Evolutionary conservation across 2,113 vertebrate genomes (phyloP), one percentile per base, ranked within the genome.

Genomic region (Prunella himalayana): DNA sequence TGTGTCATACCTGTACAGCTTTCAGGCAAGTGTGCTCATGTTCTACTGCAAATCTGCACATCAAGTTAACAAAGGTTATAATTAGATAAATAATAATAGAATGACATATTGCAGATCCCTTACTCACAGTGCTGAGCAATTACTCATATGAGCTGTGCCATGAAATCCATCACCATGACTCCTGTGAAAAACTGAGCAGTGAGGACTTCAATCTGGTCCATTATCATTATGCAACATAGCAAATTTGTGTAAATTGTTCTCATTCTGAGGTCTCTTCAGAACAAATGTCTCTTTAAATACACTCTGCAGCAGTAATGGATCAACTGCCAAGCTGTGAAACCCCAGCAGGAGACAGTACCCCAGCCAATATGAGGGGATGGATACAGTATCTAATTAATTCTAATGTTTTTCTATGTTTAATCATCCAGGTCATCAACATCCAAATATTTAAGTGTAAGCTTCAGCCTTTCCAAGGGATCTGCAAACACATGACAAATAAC

Each of bases 51-150:
- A 71, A 73, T 75, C n/a, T 78, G 56, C 49, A 44, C 33, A 83
- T 81, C 49, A 60, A 19, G 6, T n/a, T 61, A 85, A 49, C 13
- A 57, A 37, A 63, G 22, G 47, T 75, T 96, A 82, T 84, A 80
- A 88, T 84, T 81, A 92, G 79, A 64, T 10, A 71, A 92, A 88
- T 60, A 92, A 83, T 78, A 90, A 83, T 37, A 83, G 56, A 66
- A 83, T 75, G 51, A 59, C 72, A 88, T 84, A 86, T 88, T 94
- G 80, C 57, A 88, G 65, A 49, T 78, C 37, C 27, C 79, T 95
- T 95, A 90, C 69, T 96, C 92, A 94, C 18, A 71, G 64, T 76
- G 61, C 28, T 86, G 85, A 92, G 82, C 64, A 90, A 83, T 94
- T 95, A 82, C 79, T 96, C 82, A 78, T 88, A 73, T 71, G 69